Percentiles rank a stretch among this genome's conserved stretches.
Evolutionary conservation across 2,113 vertebrate genomes (phyloP).

Genomic region (Chamaetylas fuelleborni): DNA sequence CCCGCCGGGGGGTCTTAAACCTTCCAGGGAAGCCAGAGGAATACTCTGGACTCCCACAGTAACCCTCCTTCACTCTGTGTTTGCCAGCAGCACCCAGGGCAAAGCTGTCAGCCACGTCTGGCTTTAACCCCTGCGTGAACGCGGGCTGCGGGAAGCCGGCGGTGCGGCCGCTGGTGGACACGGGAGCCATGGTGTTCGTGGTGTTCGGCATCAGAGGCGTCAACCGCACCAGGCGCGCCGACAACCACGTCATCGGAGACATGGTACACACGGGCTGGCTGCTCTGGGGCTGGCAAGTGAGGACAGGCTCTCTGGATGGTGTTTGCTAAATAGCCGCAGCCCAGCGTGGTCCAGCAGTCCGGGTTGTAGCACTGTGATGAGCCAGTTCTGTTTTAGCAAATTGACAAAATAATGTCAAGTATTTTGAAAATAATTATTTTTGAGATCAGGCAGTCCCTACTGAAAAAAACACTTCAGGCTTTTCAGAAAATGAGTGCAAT

Average conservation of each 20-base stretch:
- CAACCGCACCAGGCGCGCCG: constrained; percentile 80
- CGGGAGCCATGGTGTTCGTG: constrained; percentile 96
- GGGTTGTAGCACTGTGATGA: background rate
- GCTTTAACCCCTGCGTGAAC: constrained; percentile 90
- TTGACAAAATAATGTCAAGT: background rate
- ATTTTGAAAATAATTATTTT: too few relatives aligned
- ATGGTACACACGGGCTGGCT: constrained; percentile 74
- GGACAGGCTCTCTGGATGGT: background rate
- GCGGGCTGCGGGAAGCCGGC: constrained; percentile 86
- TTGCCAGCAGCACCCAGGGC: constrained; percentile 40
- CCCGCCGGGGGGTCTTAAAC: too few relatives aligned
- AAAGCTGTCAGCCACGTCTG: constrained; percentile 80
- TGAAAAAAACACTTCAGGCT: background rate
- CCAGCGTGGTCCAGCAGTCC: background rate
- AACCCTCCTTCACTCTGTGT: background rate
- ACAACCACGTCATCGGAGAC: constrained; percentile 94
- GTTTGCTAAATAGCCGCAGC: background rate
- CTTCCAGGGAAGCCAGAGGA: too few relatives aligned
- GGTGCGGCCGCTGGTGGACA: constrained; percentile 91
- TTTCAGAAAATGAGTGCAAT: background rate
- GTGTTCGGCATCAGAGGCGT: constrained; percentile 93
- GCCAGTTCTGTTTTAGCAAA: background rate
- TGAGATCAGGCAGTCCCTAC: background rate
- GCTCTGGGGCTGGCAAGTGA: rapidly evolving
- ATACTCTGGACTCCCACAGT: too few relatives aligned